These are phyloP conservation scores for Harmothoe impar DNA, from an alignment of 2,888 invertebrate genomes.

Conservation along the genomic window DNA sequence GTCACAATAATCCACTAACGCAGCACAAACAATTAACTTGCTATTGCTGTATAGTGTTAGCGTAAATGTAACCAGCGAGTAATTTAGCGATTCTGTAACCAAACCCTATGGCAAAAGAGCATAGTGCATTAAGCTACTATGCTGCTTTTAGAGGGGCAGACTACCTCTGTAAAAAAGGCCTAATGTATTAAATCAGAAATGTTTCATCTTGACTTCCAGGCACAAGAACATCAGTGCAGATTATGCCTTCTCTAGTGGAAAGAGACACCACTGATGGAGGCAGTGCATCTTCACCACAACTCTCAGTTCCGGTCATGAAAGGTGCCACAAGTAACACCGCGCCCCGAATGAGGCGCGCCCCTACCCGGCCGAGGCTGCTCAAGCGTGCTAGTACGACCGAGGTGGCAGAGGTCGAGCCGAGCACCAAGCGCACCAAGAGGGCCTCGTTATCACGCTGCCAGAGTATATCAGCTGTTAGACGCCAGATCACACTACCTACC, in stretches of 20 bases:
- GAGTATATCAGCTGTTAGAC: conserved; percentile 6
- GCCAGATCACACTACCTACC: neutral
- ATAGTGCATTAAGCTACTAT: no score
- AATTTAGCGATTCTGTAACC: no score
- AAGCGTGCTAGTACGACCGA: neutral
- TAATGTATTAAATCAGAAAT: no score
- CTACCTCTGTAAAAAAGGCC: no score
- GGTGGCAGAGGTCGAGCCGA: neutral
- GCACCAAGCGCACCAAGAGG: neutral
- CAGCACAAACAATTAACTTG: no score
- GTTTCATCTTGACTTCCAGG: neutral
- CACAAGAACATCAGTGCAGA: neutral
- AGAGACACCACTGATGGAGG: neutral
- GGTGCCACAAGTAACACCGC: neutral
- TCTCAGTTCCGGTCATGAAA: neutral
- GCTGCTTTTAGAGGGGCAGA: no score
- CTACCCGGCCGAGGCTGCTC: neutral
- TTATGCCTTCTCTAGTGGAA: neutral
- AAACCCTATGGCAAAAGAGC: no score
- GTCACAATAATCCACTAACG: no score
- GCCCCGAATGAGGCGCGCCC: neutral
- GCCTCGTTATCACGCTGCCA: neutral
- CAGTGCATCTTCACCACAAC: neutral
- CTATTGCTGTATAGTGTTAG: no score
- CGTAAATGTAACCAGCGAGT: no score